A percentile compares a stretch with the other conserved stretches of the same genome.
Evolutionary conservation across 1,140 invertebrate species (phyloP).

Genomic region (Drosophila rhopaloa): DNA sequence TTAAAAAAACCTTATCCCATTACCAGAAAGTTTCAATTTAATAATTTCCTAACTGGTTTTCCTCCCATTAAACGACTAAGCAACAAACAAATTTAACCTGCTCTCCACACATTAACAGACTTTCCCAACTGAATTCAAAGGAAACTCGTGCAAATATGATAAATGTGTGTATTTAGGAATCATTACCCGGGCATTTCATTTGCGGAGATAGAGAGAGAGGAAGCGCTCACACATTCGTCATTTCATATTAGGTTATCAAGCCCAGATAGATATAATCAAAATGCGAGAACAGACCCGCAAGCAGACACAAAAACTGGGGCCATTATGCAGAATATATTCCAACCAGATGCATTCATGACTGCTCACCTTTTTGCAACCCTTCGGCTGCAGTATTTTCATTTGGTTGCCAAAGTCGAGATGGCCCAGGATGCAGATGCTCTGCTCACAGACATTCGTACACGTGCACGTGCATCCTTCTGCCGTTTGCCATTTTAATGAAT

Average conservation of each 20-base stretch:
- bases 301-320: constrained; percentile 4
- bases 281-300: constrained; percentile 13
- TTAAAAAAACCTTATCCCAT: background rate
- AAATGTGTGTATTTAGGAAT: constrained; percentile 53
- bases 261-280: constrained; percentile 43
- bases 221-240: constrained; percentile 21
- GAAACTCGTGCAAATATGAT: constrained; percentile 42
- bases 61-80: background rate
- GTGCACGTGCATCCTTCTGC: constrained; percentile 33
- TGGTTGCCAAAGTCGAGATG: constrained; percentile 8
- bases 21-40: background rate
- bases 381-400: constrained; percentile 21
- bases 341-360: constrained; percentile 41
- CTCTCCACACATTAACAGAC: constrained; percentile 14
- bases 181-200: constrained; percentile 35
- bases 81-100: constrained; percentile 7
- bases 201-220: constrained; percentile 1
- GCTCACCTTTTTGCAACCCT: constrained; percentile 17
- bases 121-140: constrained; percentile 5
- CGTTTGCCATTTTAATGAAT: constrained; percentile 80
- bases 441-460: constrained; percentile 10
- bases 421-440: constrained; percentile 5
- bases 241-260: constrained; percentile 48
- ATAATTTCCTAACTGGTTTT: background rate
- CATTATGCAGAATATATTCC: constrained; percentile 52